phyloP scores from a whole-genome alignment of 1,140 invertebrate genomes.

The Atopsyche davidsoni region DNA sequence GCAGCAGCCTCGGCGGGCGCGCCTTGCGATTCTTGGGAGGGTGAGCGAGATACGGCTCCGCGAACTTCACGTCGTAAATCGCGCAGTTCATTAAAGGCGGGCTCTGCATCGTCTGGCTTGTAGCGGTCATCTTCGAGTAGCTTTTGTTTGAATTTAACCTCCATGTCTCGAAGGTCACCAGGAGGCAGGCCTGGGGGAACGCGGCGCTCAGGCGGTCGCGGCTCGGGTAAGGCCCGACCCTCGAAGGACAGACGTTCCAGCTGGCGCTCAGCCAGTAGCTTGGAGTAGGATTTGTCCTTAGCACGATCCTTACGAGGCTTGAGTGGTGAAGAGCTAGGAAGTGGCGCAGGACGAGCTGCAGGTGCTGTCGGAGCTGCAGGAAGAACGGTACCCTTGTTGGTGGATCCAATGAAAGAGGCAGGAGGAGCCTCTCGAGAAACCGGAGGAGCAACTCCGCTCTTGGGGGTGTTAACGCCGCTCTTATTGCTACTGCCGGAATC shows the following conservation, averaged over 20 bases:
- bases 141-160: conserved; percentile 57
- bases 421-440: conserved; percentile 29
- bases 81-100: conserved; percentile 8
- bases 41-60: conserved; percentile 15
- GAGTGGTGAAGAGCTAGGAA: conserved; percentile 31
- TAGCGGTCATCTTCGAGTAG: conserved; percentile 45
- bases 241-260: conserved; percentile 16
- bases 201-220: not conserved
- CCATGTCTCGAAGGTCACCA: conserved; percentile 48
- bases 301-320: conserved; percentile 41
- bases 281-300: conserved; percentile 51
- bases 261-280: conserved; percentile 43
- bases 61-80: too few relatives aligned
- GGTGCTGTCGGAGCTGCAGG: conserved; percentile 31
- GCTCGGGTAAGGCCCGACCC: not conserved
- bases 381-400: conserved; percentile 55
- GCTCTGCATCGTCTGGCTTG: conserved; percentile 12
- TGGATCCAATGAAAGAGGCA: conserved; percentile 53
- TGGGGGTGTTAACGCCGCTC: not conserved
- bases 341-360: conserved; percentile 29
- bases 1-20: conserved; percentile 32
- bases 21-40: conserved; percentile 24
- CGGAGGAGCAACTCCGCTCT: conserved; percentile 7
- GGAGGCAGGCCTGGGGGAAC: conserved; percentile 33
- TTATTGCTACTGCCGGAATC: not conserved